These are phyloP conservation scores for Drepana falcataria DNA, from an alignment of 2,888 invertebrate genomes.

Conservation along the genomic window DNA sequence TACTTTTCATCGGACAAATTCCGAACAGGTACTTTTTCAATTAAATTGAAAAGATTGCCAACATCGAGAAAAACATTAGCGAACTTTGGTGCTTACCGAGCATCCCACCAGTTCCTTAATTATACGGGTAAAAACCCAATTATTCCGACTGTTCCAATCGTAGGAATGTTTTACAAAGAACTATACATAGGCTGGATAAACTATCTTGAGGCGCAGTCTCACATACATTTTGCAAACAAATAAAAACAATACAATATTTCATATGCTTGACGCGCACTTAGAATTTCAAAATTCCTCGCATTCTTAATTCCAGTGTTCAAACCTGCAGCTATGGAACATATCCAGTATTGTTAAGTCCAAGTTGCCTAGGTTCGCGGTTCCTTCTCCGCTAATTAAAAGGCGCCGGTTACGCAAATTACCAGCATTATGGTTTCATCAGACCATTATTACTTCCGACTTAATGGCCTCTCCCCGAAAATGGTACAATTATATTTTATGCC, in stretches of 20 bases:
- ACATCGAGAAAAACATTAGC: constrained; percentile 9
- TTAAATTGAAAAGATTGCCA: constrained; percentile 1
- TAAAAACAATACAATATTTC: too few species aligned
- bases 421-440: constrained; percentile 52
- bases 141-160: constrained; percentile 25
- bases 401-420: constrained; percentile 48
- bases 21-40: neutral
- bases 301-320: too few species aligned
- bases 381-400: constrained; percentile 56
- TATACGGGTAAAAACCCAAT: constrained; percentile 34
- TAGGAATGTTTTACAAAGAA: constrained; percentile 16
- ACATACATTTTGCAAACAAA: too few species aligned
- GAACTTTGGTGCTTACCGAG: constrained; percentile 16
- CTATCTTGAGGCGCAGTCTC: neutral
- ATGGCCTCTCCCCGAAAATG: constrained; percentile 25
- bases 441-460: constrained; percentile 47
- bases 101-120: constrained; percentile 24
- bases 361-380: constrained; percentile 33
- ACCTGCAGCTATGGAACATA: neutral
- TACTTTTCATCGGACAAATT: too few species aligned
- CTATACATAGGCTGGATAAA: constrained; percentile 13
- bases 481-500: constrained; percentile 41
- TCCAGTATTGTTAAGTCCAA: constrained; percentile 10
- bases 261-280: too few species aligned
- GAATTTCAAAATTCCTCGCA: too few species aligned